Conservation (phyloP, 37 sponge, comb jelly and placozoan genomes). For the Haliclona indistincta region DNA sequence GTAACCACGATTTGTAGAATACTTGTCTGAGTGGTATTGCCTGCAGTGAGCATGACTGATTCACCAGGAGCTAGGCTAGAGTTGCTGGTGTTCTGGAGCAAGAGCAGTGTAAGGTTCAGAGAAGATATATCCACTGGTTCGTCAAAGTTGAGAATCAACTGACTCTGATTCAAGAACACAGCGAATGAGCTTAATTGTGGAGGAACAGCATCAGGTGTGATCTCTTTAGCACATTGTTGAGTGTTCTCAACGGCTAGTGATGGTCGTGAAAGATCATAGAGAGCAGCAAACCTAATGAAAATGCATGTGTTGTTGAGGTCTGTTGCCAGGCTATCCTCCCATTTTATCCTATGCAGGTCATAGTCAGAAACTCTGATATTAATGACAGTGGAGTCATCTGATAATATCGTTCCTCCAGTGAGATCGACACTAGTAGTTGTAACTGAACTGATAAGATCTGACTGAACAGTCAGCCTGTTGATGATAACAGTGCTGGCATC, state of each 20-base stretch:
- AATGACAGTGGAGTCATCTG: slow-evolving; percentile 56
- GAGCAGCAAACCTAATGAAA: slow-evolving; percentile 5
- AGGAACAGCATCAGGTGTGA: slow-evolving; percentile 46
- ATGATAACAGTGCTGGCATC: slow-evolving; percentile 32
- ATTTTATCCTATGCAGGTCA: slow-evolving; percentile 68
- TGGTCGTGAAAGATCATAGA: slow-evolving; percentile 47
- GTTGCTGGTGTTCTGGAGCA: slow-evolving; percentile 39
- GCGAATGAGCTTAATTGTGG: slow-evolving; percentile 62
- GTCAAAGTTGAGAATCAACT: slow-evolving; percentile 71
- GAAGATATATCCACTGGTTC: slow-evolving; percentile 81
- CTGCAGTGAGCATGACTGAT: slow-evolving; percentile 72
- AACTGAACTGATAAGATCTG: slow-evolving; percentile 14
- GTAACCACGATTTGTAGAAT: slow-evolving; percentile 49
- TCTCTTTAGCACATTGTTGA: slow-evolving; percentile 23
- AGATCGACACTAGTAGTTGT: slow-evolving; percentile 6
- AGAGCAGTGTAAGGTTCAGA: slow-evolving; percentile 60
- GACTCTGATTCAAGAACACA: slow-evolving; percentile 59
- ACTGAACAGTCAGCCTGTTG: slow-evolving; percentile 36
- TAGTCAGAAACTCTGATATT: slow-evolving; percentile 26
- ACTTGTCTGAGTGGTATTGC: slow-evolving; percentile 42
- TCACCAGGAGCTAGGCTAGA: neutral
- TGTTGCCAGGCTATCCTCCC: slow-evolving; percentile 54
- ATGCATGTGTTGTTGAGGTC: slow-evolving; percentile 74
- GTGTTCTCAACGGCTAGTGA: neutral
- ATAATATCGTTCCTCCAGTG: slow-evolving; percentile 21